Percentiles rank a stretch among this genome's conserved stretches.
phyloP scores from a whole-genome alignment of 1,140 invertebrate genomes.

The Eupeodes corollae region DNA sequence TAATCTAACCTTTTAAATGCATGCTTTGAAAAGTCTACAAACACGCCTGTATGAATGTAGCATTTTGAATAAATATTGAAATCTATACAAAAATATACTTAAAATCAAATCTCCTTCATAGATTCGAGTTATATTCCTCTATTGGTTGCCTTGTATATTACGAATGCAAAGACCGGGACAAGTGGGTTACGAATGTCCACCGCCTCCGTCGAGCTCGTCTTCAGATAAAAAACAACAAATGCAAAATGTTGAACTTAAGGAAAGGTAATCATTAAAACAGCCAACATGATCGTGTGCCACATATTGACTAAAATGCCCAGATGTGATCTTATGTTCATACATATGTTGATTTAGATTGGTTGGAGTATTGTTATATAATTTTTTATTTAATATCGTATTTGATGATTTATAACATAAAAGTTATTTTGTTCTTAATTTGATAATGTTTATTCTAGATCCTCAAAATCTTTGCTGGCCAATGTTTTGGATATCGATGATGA shows the following conservation, averaged over 20 bases:
- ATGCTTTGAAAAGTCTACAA: too few relatives aligned
- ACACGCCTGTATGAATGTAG: too few relatives aligned
- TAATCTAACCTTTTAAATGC: too few relatives aligned
- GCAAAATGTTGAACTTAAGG: slow-evolving; percentile 36
- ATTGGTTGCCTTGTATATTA: slow-evolving; percentile 92
- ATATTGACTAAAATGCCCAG: not conserved
- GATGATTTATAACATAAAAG: not conserved
- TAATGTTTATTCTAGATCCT: slow-evolving; percentile 43
- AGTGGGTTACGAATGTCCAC: slow-evolving; percentile 46
- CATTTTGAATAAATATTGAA: not conserved
- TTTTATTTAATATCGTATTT: not conserved
- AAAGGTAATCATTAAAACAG: slow-evolving; percentile 26
- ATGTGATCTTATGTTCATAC: too few relatives aligned
- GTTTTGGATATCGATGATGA: slow-evolving; percentile 90
- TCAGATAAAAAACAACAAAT: slow-evolving; percentile 43
- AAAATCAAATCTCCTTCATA: slow-evolving; percentile 36
- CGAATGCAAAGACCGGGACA: slow-evolving; percentile 81
- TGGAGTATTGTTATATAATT: not conserved
- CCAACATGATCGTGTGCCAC: not conserved
- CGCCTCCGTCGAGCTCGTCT: slow-evolving; percentile 45
- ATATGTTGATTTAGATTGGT: not conserved
- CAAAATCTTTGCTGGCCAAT: slow-evolving; percentile 85
- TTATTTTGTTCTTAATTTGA: not conserved
- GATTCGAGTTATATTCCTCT: slow-evolving; percentile 86
- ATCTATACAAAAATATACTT: not conserved